These are phyloP conservation scores for Gymnoscopelus braueri DNA, from an alignment of 2,797 vertebrate species.

Conservation along the genomic window DNA sequence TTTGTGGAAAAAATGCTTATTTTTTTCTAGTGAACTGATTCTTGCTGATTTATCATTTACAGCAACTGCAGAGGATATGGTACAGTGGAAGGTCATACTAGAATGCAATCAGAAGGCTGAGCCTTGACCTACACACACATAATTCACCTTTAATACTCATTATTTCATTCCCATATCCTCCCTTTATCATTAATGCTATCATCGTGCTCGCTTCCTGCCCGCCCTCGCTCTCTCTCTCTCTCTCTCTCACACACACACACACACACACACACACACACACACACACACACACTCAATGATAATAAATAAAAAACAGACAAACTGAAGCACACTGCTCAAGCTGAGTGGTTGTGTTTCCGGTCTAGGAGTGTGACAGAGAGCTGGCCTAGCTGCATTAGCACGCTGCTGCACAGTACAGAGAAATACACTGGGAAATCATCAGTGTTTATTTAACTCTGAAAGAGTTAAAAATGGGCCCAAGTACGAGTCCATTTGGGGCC, in stretches of 20 bases:
- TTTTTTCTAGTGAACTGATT: too few relatives aligned
- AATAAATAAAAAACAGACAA: too few relatives aligned
- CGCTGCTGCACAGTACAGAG: conserved; percentile 19
- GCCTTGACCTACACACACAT: conserved; percentile 22
- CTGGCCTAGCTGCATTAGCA: conserved; percentile 36
- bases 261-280: conserved; percentile 15
- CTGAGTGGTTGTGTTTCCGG: conserved; percentile 58
- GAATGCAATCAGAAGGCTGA: conserved; percentile 22
- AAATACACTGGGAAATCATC: not conserved
- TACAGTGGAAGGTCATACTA: conserved; percentile 11
- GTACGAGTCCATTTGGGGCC: too few relatives aligned
- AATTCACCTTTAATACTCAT: conserved; percentile 4
- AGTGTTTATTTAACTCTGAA: not conserved
- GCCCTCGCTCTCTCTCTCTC: not conserved
- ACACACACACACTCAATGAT: too few relatives aligned
- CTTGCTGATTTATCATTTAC: too few relatives aligned
- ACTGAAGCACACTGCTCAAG: conserved; percentile 4
- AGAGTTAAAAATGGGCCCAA: too few relatives aligned
- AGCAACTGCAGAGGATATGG: too few relatives aligned
- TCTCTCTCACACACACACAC: not conserved
- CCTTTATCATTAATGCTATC: not conserved
- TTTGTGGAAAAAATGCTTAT: too few relatives aligned
- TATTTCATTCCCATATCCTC: conserved; percentile 17
- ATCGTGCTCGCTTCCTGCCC: conserved; percentile 6
- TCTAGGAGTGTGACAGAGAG: conserved; percentile 41